phyloP scores from a whole-genome alignment of 2,888 invertebrate species.

The Campoletis raptor region DNA sequence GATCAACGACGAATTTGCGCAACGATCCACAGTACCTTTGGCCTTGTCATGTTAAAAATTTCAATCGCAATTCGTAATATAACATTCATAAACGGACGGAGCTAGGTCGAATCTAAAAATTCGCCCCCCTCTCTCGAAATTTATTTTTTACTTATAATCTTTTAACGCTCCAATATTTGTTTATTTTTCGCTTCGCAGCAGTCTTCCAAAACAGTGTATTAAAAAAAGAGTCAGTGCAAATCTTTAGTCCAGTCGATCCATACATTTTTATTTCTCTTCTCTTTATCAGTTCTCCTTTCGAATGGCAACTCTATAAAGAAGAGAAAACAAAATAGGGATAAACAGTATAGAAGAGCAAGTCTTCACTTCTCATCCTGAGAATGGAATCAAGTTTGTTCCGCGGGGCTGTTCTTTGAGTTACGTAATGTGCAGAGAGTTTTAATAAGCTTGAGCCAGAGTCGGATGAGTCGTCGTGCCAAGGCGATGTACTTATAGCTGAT shows the following conservation, averaged over 20 bases:
- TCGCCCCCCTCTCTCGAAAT: neutral
- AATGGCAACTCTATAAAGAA: neutral
- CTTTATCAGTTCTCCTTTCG: neutral
- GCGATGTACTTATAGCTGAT: slow-evolving; percentile 70
- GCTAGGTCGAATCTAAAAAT: slow-evolving; percentile 14
- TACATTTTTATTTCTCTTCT: neutral
- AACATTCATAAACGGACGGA: neutral
- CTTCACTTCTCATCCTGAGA: slow-evolving; percentile 31
- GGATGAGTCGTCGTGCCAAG: slow-evolving; percentile 73
- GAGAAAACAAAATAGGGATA: neutral
- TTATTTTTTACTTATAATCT: neutral
- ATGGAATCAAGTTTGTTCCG: slow-evolving; percentile 60
- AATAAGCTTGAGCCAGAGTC: slow-evolving; percentile 73
- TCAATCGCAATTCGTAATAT: slow-evolving; percentile 33
- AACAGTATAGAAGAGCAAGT: neutral
- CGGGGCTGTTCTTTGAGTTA: slow-evolving; percentile 57
- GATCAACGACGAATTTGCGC: slow-evolving; percentile 33
- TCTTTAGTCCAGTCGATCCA: neutral
- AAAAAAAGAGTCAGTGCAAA: slow-evolving; percentile 78
- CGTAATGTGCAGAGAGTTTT: slow-evolving; percentile 72
- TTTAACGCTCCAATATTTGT: neutral
- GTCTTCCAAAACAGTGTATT: slow-evolving; percentile 69
- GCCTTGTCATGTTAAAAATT: slow-evolving; percentile 42
- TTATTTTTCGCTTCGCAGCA: neutral
- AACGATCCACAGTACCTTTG: slow-evolving; percentile 10